phyloP scores from a whole-genome alignment of 2,888 invertebrate species.

The Parthenolecanium corni region DNA sequence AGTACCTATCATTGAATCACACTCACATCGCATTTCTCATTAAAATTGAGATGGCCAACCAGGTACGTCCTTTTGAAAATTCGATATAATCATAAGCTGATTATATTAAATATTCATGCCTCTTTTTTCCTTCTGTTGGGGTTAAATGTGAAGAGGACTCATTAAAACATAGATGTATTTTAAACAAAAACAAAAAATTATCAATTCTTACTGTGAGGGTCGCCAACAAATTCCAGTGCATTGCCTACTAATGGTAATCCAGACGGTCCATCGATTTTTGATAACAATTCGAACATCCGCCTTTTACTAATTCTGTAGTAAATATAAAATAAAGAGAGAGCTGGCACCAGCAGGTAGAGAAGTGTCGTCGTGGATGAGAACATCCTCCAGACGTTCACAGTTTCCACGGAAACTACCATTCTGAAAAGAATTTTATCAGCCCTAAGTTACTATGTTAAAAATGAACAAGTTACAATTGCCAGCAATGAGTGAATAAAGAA shows the following conservation, averaged over 20 bases:
- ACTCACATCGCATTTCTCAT: too few relatives aligned
- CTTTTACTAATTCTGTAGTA: constrained; percentile 50
- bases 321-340: constrained; percentile 55
- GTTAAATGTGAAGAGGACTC: too few relatives aligned
- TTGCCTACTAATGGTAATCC: constrained; percentile 64
- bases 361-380: constrained; percentile 56
- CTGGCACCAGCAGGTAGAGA: constrained; percentile 59
- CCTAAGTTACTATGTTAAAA: too few relatives aligned
- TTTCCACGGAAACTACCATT: constrained; percentile 30
- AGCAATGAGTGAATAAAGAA: background rate
- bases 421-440: constrained; percentile 19
- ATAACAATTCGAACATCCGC: constrained; percentile 51
- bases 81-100: too few relatives aligned
- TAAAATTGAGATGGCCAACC: too few relatives aligned
- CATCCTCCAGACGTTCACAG: constrained; percentile 39
- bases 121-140: too few relatives aligned
- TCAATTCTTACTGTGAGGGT: constrained; percentile 40
- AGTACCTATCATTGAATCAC: too few relatives aligned
- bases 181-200: background rate
- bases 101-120: too few relatives aligned
- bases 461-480: background rate
- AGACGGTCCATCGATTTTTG: constrained; percentile 57
- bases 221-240: constrained; percentile 58
- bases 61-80: too few relatives aligned
- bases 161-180: too few relatives aligned